Evolutionary conservation across 2,888 invertebrate species (phyloP).

Genomic region (Ochropleura plecta): DNA sequence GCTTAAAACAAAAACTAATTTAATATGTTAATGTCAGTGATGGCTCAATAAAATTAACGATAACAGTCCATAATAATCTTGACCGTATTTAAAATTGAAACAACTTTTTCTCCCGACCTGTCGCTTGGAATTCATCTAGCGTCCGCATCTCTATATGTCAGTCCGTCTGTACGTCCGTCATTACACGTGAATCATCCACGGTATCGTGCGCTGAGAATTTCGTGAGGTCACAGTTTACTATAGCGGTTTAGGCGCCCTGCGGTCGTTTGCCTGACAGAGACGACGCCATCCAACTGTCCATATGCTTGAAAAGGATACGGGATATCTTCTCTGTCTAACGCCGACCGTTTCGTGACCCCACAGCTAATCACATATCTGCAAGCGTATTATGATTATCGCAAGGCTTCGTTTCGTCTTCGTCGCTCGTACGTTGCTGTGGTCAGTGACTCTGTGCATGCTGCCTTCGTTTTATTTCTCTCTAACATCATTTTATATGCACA

Average conservation of each 20-base stretch:
- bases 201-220: conserved; percentile 88
- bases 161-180: conserved; percentile 82
- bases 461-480: conserved; percentile 75
- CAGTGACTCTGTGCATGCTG: conserved; percentile 83
- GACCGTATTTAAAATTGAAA: conserved; percentile 71
- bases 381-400: conserved; percentile 90
- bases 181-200: conserved; percentile 87
- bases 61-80: conserved; percentile 73
- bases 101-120: conserved; percentile 73
- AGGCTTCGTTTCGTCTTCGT: conserved; percentile 86
- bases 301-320: conserved; percentile 73
- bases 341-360: conserved; percentile 89
- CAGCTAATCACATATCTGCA: conserved; percentile 90
- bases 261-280: conserved; percentile 84
- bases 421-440: conserved; percentile 87
- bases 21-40: conserved; percentile 78
- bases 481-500: conserved; percentile 75
- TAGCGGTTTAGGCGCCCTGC: conserved; percentile 90
- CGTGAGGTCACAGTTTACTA: conserved; percentile 90
- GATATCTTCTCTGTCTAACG: conserved; percentile 84
- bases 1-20: conserved; percentile 76
- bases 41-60: conserved; percentile 80
- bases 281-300: conserved; percentile 69
- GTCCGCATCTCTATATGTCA: conserved; percentile 84
- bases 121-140: conserved; percentile 84